Conservation (phyloP, 2,113 vertebrate genomes). For the Felis catus region DNA sequence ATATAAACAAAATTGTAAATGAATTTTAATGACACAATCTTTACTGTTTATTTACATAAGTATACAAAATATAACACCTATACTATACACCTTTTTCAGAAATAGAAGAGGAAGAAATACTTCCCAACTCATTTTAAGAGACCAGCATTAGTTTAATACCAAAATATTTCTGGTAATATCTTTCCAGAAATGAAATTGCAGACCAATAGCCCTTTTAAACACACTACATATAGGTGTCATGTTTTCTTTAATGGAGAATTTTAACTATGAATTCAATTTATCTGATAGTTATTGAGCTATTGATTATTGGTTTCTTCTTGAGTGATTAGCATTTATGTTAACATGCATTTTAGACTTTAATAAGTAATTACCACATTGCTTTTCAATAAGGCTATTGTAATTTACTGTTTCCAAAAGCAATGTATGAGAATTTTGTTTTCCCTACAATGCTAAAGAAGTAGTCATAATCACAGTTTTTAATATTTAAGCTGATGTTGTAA, state of each 20-base stretch:
- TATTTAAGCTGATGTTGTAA: background rate
- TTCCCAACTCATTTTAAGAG: background rate
- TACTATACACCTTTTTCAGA: background rate
- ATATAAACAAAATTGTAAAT: conserved; percentile 23
- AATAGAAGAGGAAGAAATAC: background rate
- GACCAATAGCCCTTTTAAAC: background rate
- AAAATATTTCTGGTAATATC: background rate
- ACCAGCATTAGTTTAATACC: background rate
- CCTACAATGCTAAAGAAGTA: background rate
- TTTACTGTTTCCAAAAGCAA: background rate
- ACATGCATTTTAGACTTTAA: background rate
- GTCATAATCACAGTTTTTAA: background rate
- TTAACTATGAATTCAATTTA: background rate
- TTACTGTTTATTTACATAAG: conserved; percentile 46
- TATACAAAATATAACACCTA: background rate
- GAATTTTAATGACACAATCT: conserved; percentile 64
- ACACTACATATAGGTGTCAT: background rate
- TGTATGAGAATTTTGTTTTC: background rate
- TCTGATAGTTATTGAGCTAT: background rate
- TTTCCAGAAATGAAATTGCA: background rate
- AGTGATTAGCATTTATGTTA: background rate
- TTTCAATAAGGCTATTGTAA: background rate
- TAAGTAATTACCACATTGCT: background rate
- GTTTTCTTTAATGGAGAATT: background rate
- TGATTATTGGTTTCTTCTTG: background rate